Evolutionary conservation across 1,140 invertebrate genomes (phyloP), one percentile per base, ranked within the genome.

Genomic region (Neotoxoptera formosana): DNA sequence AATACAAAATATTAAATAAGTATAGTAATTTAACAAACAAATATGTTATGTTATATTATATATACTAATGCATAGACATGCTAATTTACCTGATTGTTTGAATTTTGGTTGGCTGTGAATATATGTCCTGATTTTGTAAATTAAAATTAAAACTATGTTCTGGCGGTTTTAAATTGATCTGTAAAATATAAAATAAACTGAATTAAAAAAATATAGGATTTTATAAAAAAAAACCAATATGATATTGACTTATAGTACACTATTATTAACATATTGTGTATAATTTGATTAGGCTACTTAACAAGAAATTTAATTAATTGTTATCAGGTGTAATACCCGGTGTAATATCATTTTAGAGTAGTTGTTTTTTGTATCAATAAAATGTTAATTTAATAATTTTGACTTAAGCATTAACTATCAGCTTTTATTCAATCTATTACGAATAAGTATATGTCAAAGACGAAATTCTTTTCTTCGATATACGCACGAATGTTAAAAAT

Each of bases 11-110:
- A 76, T 67, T n/a, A 30, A 41, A 41, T 41, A 41, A 41, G 4
- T 41, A 41, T 41, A 41, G 41, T 41, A 41, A 41, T 41, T 41
- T 41, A 41, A 41, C 41, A 41, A 41, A 41, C 41, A 41, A 41
- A 41, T 41, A 41, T 41, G 41, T 41, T 41, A 41, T 41, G 1
- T 41, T 41, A 41, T 41, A 41, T 41, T 4, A 41, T 41, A 41
- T 41, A 41, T 41, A 41, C 41, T 41, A 41, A 41, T 47, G 76
- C 14, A 67, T 76, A 76, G n/a, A n/a, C 14, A 76, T 20, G n/a
- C 30, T 41, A 67, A 88, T 67, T 81, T 91, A 91, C 90, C 90
- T 91, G 76, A 20, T 9, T 48, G 67, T 41, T 83, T 48, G 76
- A 23, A 47, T 34, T 51, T 83, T 91, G 34, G 21, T 51, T 36